Conservation (phyloP, 2,113 vertebrate genomes). For the Sinosuthora webbiana region DNA sequence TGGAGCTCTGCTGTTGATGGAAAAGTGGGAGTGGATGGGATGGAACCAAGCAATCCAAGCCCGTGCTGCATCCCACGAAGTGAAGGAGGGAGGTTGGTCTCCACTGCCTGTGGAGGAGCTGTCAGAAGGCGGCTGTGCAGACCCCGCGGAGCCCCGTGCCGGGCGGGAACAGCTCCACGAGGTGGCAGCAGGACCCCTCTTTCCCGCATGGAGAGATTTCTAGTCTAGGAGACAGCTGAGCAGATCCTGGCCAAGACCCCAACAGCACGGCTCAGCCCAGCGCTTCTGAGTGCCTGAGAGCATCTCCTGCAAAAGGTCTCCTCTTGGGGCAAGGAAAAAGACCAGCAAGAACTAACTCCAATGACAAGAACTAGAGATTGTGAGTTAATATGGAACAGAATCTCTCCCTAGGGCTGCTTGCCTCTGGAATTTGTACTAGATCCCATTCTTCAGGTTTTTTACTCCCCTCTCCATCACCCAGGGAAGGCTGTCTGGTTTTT, state of each 20-base stretch:
- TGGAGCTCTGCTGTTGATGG: not conserved
- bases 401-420: not conserved
- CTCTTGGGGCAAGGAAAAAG: not conserved
- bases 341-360: not conserved
- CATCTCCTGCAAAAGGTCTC: not conserved
- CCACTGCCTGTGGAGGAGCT: fast-evolving
- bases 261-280: not conserved
- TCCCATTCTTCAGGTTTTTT: not conserved
- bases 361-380: fast-evolving
- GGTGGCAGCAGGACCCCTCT: conserved; percentile 48
- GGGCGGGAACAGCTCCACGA: not conserved
- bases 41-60: not conserved
- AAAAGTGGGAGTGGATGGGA: not conserved
- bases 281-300: not conserved
- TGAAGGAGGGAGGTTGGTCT: not conserved
- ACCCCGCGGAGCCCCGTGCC: not conserved
- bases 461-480: not conserved
- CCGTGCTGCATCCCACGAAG: not conserved
- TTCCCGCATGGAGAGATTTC: not conserved
- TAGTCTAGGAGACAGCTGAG: fast-evolving
- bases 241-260: not conserved
- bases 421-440: not conserved
- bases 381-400: not conserved
- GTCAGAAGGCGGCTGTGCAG: not conserved
- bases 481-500: not conserved